Conservation (phyloP, 2,888 invertebrate species). For the Sarcophaga rosellei region DNA sequence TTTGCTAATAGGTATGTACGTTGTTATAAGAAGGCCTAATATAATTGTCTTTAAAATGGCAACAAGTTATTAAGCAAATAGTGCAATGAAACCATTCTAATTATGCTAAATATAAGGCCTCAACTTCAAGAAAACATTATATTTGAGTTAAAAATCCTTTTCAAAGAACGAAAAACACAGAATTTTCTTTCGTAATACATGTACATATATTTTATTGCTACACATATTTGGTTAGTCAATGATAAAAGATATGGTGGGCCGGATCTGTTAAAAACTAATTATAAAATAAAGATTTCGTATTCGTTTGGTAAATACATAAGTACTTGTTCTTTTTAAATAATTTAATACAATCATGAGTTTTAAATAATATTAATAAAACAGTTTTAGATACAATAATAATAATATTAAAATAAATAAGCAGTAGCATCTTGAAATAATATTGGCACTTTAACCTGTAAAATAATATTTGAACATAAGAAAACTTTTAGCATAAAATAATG, state of each 20-base stretch:
- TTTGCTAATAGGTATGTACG: no score
- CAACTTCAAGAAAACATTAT: no score
- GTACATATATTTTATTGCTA: neutral
- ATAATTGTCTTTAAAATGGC: no score
- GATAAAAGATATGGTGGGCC: neutral
- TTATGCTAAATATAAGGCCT: no score
- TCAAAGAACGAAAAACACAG: no score
- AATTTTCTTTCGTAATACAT: no score
- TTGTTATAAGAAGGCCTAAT: neutral
- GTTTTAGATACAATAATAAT: neutral
- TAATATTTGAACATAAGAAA: neutral
- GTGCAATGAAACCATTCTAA: no score
- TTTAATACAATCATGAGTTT: neutral
- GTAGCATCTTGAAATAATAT: neutral
- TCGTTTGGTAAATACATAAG: neutral
- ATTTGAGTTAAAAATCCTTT: no score
- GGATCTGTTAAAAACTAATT: neutral
- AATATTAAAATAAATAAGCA: neutral
- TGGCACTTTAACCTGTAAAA: no score
- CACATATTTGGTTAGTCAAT: neutral
- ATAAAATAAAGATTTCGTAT: neutral
- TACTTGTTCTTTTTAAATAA: neutral
- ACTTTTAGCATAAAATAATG: neutral
- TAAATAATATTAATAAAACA: neutral
- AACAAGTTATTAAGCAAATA: no score